A percentile compares a stretch with the other conserved stretches of the same genome.
Evolutionary conservation across 2,888 invertebrate species (phyloP).

Genomic region (Chromoteleia sp.): DNA sequence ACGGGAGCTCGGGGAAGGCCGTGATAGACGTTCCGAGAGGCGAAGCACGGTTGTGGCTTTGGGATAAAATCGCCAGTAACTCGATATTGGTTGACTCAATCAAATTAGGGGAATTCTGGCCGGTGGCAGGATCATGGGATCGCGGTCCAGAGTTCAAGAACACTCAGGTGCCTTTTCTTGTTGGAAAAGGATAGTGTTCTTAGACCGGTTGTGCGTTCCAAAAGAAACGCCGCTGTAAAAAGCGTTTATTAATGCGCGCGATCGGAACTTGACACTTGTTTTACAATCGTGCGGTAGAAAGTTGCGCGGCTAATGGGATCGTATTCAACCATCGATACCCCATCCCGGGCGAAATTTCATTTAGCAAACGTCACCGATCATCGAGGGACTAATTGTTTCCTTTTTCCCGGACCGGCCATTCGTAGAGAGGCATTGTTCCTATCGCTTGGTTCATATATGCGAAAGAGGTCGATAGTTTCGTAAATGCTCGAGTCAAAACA

Average conservation of each 20-base stretch:
- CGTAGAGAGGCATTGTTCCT: background rate
- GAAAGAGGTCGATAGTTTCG: background rate
- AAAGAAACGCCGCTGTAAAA: constrained; percentile 44
- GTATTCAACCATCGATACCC: background rate
- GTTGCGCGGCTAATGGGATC: constrained; percentile 47
- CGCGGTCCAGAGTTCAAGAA: constrained; percentile 77
- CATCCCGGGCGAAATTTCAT: constrained; percentile 3
- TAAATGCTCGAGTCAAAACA: constrained; percentile 57
- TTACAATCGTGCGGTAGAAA: background rate
- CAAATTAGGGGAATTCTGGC: constrained; percentile 82
- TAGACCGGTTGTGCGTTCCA: constrained; percentile 56
- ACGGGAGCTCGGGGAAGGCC: constrained; percentile 78
- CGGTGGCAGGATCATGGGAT: constrained; percentile 73
- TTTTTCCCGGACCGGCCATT: background rate
- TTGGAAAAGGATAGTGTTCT: constrained; percentile 73
- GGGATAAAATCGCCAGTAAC: constrained; percentile 82
- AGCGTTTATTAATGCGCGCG: constrained; percentile 42
- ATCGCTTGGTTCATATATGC: background rate
- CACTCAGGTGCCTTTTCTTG: constrained; percentile 76
- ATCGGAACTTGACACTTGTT: constrained; percentile 26
- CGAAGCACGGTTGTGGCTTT: constrained; percentile 80
- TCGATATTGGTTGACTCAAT: constrained; percentile 84
- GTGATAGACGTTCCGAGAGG: constrained; percentile 78
- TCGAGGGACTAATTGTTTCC: background rate
- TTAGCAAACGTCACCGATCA: too few relatives aligned